A percentile compares a stretch with the other conserved stretches of the same genome.
Evolutionary conservation across 2,888 invertebrate species (phyloP).

Genomic region (Scaptomyza flava): DNA sequence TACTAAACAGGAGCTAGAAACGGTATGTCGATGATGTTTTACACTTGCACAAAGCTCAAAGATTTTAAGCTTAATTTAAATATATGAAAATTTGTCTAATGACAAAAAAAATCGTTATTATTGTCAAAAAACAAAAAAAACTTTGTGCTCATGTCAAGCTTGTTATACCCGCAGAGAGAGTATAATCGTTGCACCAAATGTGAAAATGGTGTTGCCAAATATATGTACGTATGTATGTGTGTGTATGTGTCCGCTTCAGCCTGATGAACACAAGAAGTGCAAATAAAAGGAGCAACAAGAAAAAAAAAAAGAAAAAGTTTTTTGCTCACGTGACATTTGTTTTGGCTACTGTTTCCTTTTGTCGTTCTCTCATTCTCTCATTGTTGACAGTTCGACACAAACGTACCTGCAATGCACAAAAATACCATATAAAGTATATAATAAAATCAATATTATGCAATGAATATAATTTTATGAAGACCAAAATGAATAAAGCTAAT

Average conservation of each 20-base stretch:
- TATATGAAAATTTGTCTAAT: no score
- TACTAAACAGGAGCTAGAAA: neutral
- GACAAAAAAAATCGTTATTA: no score
- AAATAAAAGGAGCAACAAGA: conserved; percentile 3
- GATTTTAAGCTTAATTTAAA: no score
- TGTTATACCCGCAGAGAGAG: no score
- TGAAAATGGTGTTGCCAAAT: no score
- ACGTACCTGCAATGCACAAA: conserved; percentile 65
- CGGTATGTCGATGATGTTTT: neutral
- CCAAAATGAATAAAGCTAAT: no score
- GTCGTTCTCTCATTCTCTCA: conserved; percentile 16
- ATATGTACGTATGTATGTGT: conserved; percentile 1
- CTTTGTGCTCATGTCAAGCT: no score
- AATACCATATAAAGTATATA: neutral
- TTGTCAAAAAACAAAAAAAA: no score
- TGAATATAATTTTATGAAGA: no score
- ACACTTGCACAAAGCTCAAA: neutral
- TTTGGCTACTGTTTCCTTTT: conserved; percentile 58
- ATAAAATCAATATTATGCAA: neutral
- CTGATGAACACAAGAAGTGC: conserved; percentile 33
- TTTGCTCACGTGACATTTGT: conserved; percentile 72
- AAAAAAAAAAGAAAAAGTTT: conserved; percentile 30
- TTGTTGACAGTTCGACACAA: conserved; percentile 50
- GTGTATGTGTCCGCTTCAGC: conserved; percentile 30
- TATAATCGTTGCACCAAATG: no score